Base-by-base conservation (phyloP, 2,797 vertebrate species). In the Babyrousa celebensis region DNA sequence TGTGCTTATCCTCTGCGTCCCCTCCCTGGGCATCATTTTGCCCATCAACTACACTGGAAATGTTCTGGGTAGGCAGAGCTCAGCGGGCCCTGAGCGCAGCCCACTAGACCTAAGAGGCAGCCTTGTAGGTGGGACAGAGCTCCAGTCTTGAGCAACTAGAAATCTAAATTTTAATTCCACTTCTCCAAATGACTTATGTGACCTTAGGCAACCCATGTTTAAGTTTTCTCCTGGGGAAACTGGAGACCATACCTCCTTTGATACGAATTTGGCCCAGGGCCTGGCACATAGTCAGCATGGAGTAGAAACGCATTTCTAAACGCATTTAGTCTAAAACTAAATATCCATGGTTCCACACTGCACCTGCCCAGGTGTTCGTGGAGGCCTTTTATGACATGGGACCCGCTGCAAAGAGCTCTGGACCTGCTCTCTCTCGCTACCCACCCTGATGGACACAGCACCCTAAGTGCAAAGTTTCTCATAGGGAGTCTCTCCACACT, bases 31-130 rank as follows among this genome's bases (percentile, higher is more conserved):
- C n/a, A 98, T 99, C 91, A 99, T 99, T 98, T 98, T 99, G 95
- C 99, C 99, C 0, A 98, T 99, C 99, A 99, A 99, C 99, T 99
- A 99, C 98, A 99, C 99, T 1, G 99, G 99, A 74, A 99, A 99
- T 95, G 99, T 99, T 93, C 98, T 99, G 96, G 99, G 99, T 99
- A 99, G 92, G 98, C 0, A 20, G 65, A 3, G 75, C 63, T 52
- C 83, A 43, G 75, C 5, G 3, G 36, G 60, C 68, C 65, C 2
- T 3, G 90, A 68, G 16, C 60, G 21, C 14, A 25, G 29, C 92
- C 89, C 32, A 20, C 62, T 20, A 29, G 29, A 89, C 20, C 67
- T 25, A 6, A 27, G 63, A 7, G 27, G 15, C 27, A 32, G n/a
- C 36, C 12, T 21, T 4, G 40, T 1, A n/a, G 60, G 18, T 6